Evolutionary conservation across 2,888 invertebrate species (phyloP), one percentile per base, ranked within the genome.

Genomic region (Steinernema hermaphroditum): DNA sequence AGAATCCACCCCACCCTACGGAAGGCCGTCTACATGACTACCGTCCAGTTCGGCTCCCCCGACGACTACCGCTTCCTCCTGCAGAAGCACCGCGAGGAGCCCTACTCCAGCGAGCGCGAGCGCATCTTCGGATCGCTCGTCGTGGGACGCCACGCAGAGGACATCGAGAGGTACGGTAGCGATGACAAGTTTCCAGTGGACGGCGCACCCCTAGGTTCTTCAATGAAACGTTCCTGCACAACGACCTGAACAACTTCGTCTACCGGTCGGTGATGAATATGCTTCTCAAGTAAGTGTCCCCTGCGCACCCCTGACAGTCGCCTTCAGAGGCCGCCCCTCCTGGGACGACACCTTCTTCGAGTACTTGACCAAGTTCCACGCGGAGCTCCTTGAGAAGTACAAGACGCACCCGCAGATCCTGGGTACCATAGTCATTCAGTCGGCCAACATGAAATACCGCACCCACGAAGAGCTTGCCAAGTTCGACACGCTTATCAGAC

Each of bases 261-360:
- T 32, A 62, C 19, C 62, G 62, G 1, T 32, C 62, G 6, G 62
- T 62, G 29, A 62, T 62, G 62, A 62, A 62, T 32, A 62, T 62
- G 62, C 29, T 62, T n/a, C 32, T 62, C 2, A 62, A 62, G 62
- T 62, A 54, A 6, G 62, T 32, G 16, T 27, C 14, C 54, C 22
- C 22, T 19, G 16, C 27, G 54, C 8, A 6, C 12, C 6, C 22
- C 8, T 27, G 22, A 1, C 27, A 14, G 6, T 54, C 24, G 4
- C 4, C 27, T 54, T 24, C 62, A 62, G 62, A 62, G 62, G 62
- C 2, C 62, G 62, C 12, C 62, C 62, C 19, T 34, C 32, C n/a
- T 62, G 62, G 62, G 62, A 62, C 62, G 62, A 62, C 62, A 62
- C 62, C 29, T 32, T 62, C 62, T 62, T 62, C 62, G 29, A 62